Evolutionary conservation across 2,113 vertebrate species (phyloP).

Genomic region (Brienomyrus longianalis): DNA sequence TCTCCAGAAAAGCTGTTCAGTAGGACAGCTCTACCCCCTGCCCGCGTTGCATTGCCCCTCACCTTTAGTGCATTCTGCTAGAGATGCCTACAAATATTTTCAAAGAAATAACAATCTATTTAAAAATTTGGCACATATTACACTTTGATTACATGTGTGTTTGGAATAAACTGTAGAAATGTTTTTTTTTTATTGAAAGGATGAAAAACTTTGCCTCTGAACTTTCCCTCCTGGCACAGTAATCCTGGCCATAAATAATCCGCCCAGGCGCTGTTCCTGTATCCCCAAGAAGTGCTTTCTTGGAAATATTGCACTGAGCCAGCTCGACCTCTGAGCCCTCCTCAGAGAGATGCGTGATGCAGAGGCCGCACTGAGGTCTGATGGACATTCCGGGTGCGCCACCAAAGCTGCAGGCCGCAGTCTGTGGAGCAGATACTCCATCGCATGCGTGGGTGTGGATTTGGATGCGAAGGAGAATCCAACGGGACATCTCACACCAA

Average conservation of each 20-base stretch:
- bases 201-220: not conserved
- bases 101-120: not conserved
- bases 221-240: not conserved
- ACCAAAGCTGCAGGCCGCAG: not conserved
- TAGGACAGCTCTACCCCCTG: not conserved
- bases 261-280: not conserved
- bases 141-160: not conserved
- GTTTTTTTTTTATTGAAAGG: not conserved
- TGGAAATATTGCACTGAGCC: not conserved
- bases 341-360: not conserved
- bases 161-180: constrained; percentile 5
- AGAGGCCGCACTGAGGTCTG: not conserved
- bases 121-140: not conserved
- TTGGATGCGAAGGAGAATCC: not conserved
- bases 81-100: not conserved
- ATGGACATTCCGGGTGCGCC: not conserved
- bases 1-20: not conserved
- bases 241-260: not conserved
- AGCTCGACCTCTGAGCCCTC: not conserved
- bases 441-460: not conserved
- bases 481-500: not conserved
- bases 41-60: not conserved
- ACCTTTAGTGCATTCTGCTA: not conserved
- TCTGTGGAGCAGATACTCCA: not conserved
- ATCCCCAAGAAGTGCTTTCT: not conserved